Evolutionary conservation across 2,888 invertebrate genomes (phyloP), one percentile per base, ranked within the genome.

Genomic region (Drosophila monieri): DNA sequence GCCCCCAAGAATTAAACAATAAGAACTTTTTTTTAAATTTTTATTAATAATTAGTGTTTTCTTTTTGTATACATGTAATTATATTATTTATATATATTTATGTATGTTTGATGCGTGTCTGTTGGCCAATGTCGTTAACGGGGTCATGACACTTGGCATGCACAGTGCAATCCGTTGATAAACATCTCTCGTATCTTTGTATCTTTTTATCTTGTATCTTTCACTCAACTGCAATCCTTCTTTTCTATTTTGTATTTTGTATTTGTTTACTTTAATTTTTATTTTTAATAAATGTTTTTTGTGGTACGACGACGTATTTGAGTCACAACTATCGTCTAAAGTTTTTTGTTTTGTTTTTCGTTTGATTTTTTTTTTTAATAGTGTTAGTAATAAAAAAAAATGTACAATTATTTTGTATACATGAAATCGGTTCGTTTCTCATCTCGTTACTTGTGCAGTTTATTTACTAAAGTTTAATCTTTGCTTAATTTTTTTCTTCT

Each of bases 31-130:
- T 80, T 75, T 77, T 80, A 18, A 71, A 75, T 73, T 86, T 86
- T 80, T 86, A 83, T 80, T 85, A 76, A 80, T 80, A 80, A 73
- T 83, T 79, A 72, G 65, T 73, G 57, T 79, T 69, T 75, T 83
- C 49, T 77, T 77, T 80, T 77, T 80, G 80, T 80, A 85, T 85
- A 80, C 86, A 86, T 84, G 84, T 80, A 84, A 78, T 85, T 80
- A 68, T 80, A 73, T 79, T 58, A 68, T 73, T 52, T 64, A 57
- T 74, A 47, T 51, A 64, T 81, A 77, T 75, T 72, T 73, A 60
- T 80, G 68, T 84, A 60, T 80, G 68, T 84, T 75, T 53, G 48
- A 48, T 68, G 59, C 59, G 73, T 65, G 44, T 37, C 25, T 43
- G 41, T 53, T 69, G 65, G 60, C 58, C 30, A 66, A 52, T 30